Base-by-base conservation (phyloP, 2,797 vertebrate species). In the Halcyon badia region DNA sequence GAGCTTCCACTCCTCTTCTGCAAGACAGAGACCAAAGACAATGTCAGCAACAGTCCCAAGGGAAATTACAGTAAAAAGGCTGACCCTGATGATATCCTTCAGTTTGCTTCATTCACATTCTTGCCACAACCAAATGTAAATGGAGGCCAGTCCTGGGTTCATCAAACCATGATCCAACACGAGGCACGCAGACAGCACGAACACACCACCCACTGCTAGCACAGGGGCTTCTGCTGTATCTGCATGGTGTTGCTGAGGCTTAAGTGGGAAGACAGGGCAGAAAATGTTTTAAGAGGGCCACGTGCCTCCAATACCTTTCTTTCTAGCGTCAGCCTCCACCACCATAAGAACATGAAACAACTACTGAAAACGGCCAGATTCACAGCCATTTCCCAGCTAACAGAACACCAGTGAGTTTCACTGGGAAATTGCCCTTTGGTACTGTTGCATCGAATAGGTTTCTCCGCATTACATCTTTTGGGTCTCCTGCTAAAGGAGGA, bases 101-200 rank as follows among this genome's bases (percentile, higher is more conserved):
- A 33, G 26, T 51, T 37, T 66, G n/a, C 68, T 58, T 81, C 30
- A 4, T 54, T 76, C 44, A 9, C 3, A 8, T 56, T 60, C 68
- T 31, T 57, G 48, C 48, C 35, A 90, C n/a, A 72, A 61, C 24
- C 37, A 75, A 72, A 22, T n/a, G 35, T 37, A 65, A 84, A 57
- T 0, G 0, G 35, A 71, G 39, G 9, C 41, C 33, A 61, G 49
- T 5, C 31, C 21, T 69, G 39, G 6, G 64, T 20, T 77, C 51
- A 52, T 39, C 37, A 49, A 75, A 39, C 17, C 58, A 12, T 0
- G 0, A 57, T 44, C 37, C 75, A 65, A 5, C 6, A 5, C 0
- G 2, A 57, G 54, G 75, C 60, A 69, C 1, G 1, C 26, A 61
- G 65, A 9, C 22, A 91, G 62, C 28, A 49, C 1, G 13, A 52